A percentile compares a stretch with the other conserved stretches of the same genome.
Conservation (phyloP, 2,888 invertebrate genomes). For the Phyto melanocephala region DNA sequence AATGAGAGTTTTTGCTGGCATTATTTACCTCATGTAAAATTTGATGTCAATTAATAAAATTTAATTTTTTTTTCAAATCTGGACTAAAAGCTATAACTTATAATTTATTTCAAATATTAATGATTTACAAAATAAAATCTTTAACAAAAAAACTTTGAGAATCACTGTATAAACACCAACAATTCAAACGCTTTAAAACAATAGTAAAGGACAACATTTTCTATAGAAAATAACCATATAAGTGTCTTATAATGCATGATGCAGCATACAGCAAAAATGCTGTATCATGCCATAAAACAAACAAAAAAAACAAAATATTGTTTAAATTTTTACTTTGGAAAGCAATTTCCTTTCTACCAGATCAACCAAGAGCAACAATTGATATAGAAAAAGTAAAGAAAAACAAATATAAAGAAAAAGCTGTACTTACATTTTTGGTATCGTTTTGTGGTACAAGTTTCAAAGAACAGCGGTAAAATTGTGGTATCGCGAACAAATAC, state of each 20-base stretch:
- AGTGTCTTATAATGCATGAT: neutral
- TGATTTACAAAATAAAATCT: too few species aligned
- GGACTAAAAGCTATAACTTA: too few species aligned
- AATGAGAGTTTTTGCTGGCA: too few species aligned
- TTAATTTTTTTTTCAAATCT: too few species aligned
- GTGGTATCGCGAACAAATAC: constrained; percentile 57
- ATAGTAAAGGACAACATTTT: constrained; percentile 58
- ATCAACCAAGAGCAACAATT: constrained; percentile 25
- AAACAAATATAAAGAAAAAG: constrained; percentile 45
- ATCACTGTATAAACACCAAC: too few species aligned
- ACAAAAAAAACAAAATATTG: neutral
- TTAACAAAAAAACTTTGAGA: too few species aligned
- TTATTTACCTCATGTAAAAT: too few species aligned
- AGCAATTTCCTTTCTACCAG: constrained; percentile 18
- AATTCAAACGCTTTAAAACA: neutral
- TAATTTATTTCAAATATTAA: too few species aligned
- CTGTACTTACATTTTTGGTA: constrained; percentile 64
- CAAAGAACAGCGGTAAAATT: constrained; percentile 59
- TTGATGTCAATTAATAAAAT: too few species aligned
- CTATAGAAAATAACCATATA: constrained; percentile 33
- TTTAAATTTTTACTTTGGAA: neutral
- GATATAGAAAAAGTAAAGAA: neutral
- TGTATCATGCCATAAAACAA: neutral
- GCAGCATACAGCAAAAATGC: neutral
- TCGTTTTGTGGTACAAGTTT: constrained; percentile 53